Base-by-base conservation (phyloP, 2,113 vertebrate genomes). In the Ictidomys tridecemlineatus region DNA sequence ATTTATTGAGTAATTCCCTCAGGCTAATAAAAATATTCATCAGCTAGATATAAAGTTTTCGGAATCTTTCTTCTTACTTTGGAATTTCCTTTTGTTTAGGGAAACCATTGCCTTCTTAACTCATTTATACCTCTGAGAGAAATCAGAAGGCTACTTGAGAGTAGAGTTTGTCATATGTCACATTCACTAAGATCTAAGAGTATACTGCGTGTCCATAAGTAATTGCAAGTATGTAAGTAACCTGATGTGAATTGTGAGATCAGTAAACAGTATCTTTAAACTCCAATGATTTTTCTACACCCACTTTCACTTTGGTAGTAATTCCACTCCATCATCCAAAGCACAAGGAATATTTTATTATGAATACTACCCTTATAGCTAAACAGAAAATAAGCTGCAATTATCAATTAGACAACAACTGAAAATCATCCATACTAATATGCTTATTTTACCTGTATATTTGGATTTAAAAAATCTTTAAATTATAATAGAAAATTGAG, bases 311-410 rank as follows among this genome's bases (percentile, higher is more conserved):
- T 83, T 86, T 34, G 65, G 8, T 30, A 48, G 39, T 26, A 78
- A 84, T 11, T 53, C 51, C 53, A 94, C 69, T 11, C 0, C 24
- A 79, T 84, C 86, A 17, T 37, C n/a, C 28, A 63, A 94, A 39
- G 18, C 28, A 79, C 16, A 74, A 61, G 77, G 5, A 91, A 77
- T 10, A 70, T n/a, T 65, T 93, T 86, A 37, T 77, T 73, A 48
- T 76, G 34, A 91, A 67, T 83, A 76, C 1, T 48, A 58, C n/a
- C 2, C 32, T 26, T 83, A 28, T 34, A 90, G n/a, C 42, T 24
- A 89, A 96, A 86, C 26, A 73, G 32, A 17, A 73, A 89, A n/a
- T 69, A 56, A 96, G 8, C 5, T 90, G n/a, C 93, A 85, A 80
- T 76, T 20, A 86, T 70, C 65, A 12, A 63, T 76, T 88, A 63